Conservation (phyloP, 2,888 invertebrate species). For the Entomobrya proxima region DNA sequence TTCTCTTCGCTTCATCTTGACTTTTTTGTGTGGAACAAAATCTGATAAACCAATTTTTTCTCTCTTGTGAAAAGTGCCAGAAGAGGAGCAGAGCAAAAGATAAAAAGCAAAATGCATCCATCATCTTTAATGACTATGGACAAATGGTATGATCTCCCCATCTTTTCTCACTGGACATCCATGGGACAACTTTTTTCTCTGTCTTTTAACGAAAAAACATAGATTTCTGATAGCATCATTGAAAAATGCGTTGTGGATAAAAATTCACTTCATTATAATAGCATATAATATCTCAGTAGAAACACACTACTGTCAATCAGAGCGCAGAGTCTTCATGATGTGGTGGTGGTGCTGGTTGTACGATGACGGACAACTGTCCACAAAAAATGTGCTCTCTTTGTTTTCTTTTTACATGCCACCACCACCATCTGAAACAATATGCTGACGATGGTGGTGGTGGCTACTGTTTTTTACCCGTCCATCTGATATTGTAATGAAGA, state of each 20-base stretch:
- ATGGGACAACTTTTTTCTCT: constrained; percentile 55
- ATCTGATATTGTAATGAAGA: not conserved
- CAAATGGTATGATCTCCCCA: constrained; percentile 38
- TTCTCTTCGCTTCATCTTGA: constrained; percentile 22
- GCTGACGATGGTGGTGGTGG: not conserved
- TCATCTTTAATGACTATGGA: constrained; percentile 66
- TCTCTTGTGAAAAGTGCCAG: not conserved
- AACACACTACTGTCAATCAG: not conserved
- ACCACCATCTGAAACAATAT: not conserved
- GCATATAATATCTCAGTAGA: not conserved
- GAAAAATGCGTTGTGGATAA: constrained; percentile 18
- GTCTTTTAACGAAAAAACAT: constrained; percentile 33
- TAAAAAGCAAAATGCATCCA: constrained; percentile 59
- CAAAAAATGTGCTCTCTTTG: constrained; percentile 23
- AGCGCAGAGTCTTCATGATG: not conserved
- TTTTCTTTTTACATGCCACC: not conserved
- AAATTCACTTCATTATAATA: constrained; percentile 14
- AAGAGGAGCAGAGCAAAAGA: constrained; percentile 4
- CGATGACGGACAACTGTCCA: constrained; percentile 34
- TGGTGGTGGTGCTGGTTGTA: not conserved
- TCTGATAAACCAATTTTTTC: constrained; percentile 45
- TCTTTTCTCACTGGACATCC: constrained; percentile 44
- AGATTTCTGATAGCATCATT: constrained; percentile 46
- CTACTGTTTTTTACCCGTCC: not conserved
- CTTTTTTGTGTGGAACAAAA: too few relatives aligned